Percentiles rank a stretch among this genome's conserved stretches.
Evolutionary conservation across 2,113 vertebrate species (phyloP).

Genomic region (Herpetotheres cachinnans): DNA sequence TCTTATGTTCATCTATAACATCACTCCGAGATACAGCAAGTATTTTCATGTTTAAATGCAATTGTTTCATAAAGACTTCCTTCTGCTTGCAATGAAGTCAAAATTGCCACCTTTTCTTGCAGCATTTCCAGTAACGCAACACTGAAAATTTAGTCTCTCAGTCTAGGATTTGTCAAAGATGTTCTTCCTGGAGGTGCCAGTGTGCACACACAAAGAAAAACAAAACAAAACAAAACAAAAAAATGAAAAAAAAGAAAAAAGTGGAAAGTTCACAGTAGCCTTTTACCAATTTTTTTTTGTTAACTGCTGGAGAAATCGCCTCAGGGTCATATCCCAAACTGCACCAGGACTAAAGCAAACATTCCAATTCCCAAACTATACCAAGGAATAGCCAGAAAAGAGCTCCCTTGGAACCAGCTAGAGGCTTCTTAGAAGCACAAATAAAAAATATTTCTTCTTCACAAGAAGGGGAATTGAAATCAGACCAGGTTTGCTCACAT

Average conservation of each 20-base stretch:
- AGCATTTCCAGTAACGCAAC: not conserved
- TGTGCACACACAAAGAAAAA: not conserved
- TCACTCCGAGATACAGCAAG: not conserved
- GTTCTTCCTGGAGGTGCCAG: not conserved
- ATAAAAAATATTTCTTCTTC: not conserved
- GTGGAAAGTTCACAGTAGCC: not conserved
- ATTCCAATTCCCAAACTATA: not conserved
- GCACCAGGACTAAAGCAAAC: not conserved
- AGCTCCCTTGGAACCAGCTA: not conserved
- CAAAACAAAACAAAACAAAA: no score
- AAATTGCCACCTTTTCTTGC: not conserved
- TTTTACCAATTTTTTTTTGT: not conserved
- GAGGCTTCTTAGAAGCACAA: not conserved
- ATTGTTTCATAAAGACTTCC: not conserved
- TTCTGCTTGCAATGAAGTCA: not conserved
- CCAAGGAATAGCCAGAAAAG: not conserved
- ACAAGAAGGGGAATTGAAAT: not conserved
- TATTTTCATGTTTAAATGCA: not conserved
- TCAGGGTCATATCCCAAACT: not conserved
- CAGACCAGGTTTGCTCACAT: not conserved
- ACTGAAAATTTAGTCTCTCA: not conserved
- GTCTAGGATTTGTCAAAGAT: fast-evolving
- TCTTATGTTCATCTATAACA: not conserved
- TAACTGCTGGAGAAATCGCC: not conserved
- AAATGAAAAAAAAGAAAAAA: no score